Percentiles rank a stretch among this genome's conserved stretches.
phyloP scores from a whole-genome alignment of 2,113 vertebrate genomes.

The Hemibagrus wyckioides region DNA sequence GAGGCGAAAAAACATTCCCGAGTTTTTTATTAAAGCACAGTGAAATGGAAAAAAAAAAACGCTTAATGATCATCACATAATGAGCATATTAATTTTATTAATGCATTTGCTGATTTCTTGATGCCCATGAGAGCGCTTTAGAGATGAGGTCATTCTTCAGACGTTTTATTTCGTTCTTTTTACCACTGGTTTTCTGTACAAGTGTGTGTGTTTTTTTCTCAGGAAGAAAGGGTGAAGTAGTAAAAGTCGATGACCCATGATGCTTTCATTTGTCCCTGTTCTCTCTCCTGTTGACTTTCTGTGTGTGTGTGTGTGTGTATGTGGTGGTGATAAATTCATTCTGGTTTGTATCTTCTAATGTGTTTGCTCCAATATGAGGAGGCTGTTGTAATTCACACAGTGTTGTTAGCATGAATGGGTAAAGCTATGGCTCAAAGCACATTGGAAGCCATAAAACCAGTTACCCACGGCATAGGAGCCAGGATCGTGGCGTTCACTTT shows the following conservation, averaged over 20 bases:
- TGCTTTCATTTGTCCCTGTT: not conserved
- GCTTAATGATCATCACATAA: slow-evolving; percentile 14
- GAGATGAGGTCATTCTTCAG: not conserved
- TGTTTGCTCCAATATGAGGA: not conserved
- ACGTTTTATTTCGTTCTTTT: not conserved
- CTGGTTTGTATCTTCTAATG: slow-evolving; percentile 1
- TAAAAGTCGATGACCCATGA: slow-evolving; percentile 34
- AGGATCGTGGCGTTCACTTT: not conserved
- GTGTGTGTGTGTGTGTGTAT: not conserved
- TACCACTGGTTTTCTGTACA: not conserved
- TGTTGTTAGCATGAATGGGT: not conserved
- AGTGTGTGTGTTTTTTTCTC: not conserved
- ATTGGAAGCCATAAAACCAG: slow-evolving; percentile 3
- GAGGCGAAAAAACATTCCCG: not conserved
- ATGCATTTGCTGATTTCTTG: slow-evolving; percentile 16
- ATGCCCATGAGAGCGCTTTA: not conserved
- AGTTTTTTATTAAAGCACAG: slow-evolving; percentile 9
- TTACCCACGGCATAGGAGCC: not conserved
- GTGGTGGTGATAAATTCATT: not conserved
- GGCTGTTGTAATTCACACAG: not conserved
- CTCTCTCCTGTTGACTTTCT: not conserved
- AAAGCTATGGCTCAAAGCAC: not conserved
- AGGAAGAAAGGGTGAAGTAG: not conserved
- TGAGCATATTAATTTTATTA: slow-evolving; percentile 22
- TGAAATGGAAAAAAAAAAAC: slow-evolving; percentile 1